Conservation (phyloP, 2,113 vertebrate species). For the Campylomormyrus numenius region DNA sequence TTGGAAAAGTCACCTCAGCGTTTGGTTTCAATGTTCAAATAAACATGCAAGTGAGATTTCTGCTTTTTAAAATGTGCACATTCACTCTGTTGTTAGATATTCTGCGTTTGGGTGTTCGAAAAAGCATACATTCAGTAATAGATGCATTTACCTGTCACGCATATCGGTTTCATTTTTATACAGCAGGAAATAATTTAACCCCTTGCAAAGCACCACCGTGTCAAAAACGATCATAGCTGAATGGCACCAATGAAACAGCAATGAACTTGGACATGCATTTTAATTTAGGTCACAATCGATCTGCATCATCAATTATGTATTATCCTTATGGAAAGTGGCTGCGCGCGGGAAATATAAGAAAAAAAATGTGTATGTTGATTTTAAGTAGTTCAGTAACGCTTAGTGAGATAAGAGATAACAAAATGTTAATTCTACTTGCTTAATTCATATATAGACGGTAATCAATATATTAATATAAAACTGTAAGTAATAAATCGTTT, state of each 20-base stretch:
- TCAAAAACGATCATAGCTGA: conserved; percentile 10
- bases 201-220: background rate
- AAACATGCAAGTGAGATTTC: background rate
- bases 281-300: conserved; percentile 43
- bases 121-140: background rate
- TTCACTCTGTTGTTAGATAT: background rate
- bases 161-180: conserved; percentile 27
- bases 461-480: background rate
- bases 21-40: background rate
- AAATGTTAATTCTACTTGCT: background rate
- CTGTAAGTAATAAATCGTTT: background rate
- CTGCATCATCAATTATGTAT: conserved; percentile 53
- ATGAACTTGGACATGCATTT: conserved; percentile 29
- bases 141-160: conserved; percentile 19
- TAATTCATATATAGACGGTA: background rate
- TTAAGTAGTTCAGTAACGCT: background rate
- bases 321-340: background rate
- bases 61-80: background rate
- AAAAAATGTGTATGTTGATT: background rate
- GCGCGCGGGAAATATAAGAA: background rate
- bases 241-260: conserved; percentile 23
- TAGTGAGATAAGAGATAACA: background rate
- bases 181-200: conserved; percentile 11
- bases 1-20: background rate
- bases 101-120: background rate